Base-by-base conservation (phyloP, 2,888 invertebrate species). In the Anarsia innoxiella region DNA sequence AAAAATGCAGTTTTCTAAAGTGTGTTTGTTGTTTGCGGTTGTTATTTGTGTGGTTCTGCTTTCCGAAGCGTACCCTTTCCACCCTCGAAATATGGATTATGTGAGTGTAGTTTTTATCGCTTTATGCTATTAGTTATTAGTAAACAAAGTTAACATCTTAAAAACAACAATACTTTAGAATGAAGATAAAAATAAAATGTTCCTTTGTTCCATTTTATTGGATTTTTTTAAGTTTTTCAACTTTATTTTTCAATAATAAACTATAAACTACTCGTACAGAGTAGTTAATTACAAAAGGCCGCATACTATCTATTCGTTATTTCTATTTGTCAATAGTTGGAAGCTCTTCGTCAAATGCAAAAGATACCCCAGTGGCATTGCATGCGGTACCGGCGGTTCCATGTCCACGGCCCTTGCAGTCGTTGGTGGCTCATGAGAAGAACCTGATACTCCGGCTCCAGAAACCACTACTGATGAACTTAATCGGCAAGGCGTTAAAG, bases 291-390 rank as follows among this genome's bases (percentile, higher is more conserved):
- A n/a, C n/a, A n/a, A n/a, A n/a, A n/a, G n/a, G n/a, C n/a, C n/a
- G n/a, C n/a, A n/a, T n/a, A n/a, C n/a, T n/a, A n/a, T n/a, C n/a
- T n/a, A n/a, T n/a, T n/a, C n/a, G n/a, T n/a, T n/a, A n/a, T n/a
- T 3, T 5, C 10, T 16, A 19, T 23, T 31, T 11, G 6, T 10
- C 13, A 9, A 1, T 12, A 33, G 33, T 15, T 82, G 63, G 86
- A 93, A 88, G 90, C 91, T 23, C 75, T 91, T 33, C 89, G 91
- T 50, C 87, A 88, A 23, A 93, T 93, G 92, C 86, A 89, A 45
- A 89, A 92, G 71, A 88, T 93, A 41, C 93, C 94, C 1, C 93
- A 93, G 64, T 93, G 92, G 92, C 93, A 94, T 66, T 94, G 93
- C 68, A 87, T 93, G 73, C 86, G 93, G 48, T 93, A 93, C 75